Conservation (phyloP, 2,797 vertebrate genomes). For the Emydoidea blandingii region DNA sequence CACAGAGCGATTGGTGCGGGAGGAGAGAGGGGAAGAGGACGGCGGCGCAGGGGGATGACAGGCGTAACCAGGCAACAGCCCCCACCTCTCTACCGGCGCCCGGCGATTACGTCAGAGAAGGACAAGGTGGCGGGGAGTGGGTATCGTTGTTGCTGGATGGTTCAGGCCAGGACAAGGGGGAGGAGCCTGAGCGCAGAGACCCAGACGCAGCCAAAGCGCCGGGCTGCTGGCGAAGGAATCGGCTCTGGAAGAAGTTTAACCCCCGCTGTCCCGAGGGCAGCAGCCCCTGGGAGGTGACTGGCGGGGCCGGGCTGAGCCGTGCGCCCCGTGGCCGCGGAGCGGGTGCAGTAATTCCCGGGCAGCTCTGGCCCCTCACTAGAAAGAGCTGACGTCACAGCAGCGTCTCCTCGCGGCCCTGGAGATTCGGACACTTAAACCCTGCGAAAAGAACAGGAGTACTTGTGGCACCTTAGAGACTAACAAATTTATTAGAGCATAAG, state of each 20-base stretch:
- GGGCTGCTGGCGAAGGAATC: not conserved
- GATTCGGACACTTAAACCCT: too few relatives aligned
- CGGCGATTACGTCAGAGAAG: slow-evolving; percentile 56
- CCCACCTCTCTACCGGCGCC: slow-evolving; percentile 63
- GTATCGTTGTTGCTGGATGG: not conserved
- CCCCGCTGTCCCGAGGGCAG: too few relatives aligned
- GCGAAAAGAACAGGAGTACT: too few relatives aligned
- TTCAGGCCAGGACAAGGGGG: slow-evolving; percentile 34
- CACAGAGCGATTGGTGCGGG: slow-evolving; percentile 46
- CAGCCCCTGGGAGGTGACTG: too few relatives aligned
- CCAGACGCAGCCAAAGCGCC: not conserved
- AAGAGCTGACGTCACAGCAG: too few relatives aligned
- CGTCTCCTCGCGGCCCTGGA: not conserved
- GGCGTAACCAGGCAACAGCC: slow-evolving; percentile 74
- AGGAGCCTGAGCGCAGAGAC: not conserved
- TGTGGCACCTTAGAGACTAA: too few relatives aligned
- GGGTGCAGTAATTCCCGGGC: not conserved
- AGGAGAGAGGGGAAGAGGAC: slow-evolving; percentile 19
- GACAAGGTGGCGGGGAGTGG: slow-evolving; percentile 35
- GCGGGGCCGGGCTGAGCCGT: not conserved
- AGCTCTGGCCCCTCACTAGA: not conserved
- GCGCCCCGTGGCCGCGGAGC: too few relatives aligned
- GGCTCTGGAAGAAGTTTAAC: not conserved
- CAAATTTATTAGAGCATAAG: too few relatives aligned
- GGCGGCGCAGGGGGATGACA: slow-evolving; percentile 75